Percentiles rank a stretch among this genome's conserved stretches.
Evolutionary conservation across 2,113 vertebrate genomes (phyloP).

Genomic region (Alectura lathami): DNA sequence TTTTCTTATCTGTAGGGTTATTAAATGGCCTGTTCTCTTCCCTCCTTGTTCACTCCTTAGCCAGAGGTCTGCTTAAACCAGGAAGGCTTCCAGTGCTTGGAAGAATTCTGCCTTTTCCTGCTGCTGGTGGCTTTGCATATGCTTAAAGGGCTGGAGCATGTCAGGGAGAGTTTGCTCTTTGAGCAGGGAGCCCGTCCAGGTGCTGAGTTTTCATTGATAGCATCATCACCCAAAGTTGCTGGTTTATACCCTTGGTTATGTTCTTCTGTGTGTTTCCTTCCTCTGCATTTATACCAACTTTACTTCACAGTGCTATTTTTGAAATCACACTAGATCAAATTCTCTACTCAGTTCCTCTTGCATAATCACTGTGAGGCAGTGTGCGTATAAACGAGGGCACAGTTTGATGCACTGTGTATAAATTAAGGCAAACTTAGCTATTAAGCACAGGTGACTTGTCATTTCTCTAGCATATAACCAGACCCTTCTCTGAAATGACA

Average conservation of each 20-base stretch:
- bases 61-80: neutral
- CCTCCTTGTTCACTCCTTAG: neutral
- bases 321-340: constrained; percentile 44
- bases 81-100: accelerated
- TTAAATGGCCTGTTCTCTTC: neutral
- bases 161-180: neutral
- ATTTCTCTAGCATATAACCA: neutral
- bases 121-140: neutral
- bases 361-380: neutral
- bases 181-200: neutral
- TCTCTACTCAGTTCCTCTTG: constrained; percentile 28
- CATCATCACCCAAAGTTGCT: neutral
- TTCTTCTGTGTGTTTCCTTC: constrained; percentile 13
- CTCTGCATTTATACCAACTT: neutral
- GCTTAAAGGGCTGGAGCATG: neutral
- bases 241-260: neutral
- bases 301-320: constrained; percentile 35
- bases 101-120: neutral
- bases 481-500: neutral
- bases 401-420: neutral
- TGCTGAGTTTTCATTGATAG: neutral
- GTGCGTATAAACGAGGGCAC: neutral
- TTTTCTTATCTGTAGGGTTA: constrained; percentile 41
- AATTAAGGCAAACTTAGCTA: constrained; percentile 11
- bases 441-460: constrained; percentile 48